phyloP scores from a whole-genome alignment of 2,888 invertebrate genomes.

The Nebria brevicollis region DNA sequence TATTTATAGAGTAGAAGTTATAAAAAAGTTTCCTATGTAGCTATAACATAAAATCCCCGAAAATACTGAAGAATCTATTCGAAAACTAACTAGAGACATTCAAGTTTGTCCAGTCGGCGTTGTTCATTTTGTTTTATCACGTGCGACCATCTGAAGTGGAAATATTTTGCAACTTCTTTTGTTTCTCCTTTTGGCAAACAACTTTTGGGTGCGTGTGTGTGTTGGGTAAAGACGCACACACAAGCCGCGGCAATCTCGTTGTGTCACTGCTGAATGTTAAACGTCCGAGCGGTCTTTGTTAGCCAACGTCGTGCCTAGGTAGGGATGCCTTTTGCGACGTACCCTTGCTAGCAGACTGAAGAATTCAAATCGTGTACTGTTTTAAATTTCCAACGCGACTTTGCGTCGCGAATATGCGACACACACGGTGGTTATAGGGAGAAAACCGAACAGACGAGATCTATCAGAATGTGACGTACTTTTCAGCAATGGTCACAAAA shows the following conservation, averaged over 20 bases:
- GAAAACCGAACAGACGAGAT: not conserved
- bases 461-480: constrained; percentile 1
- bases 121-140: constrained; percentile 57
- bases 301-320: not conserved
- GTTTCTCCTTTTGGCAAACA: constrained; percentile 40
- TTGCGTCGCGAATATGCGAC: constrained; percentile 13
- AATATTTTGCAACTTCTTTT: constrained; percentile 53
- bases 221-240: not conserved
- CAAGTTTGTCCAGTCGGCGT: constrained; percentile 11
- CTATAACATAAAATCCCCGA: not conserved
- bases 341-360: not conserved
- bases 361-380: constrained; percentile 28
- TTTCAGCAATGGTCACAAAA: not conserved
- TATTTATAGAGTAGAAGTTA: not conserved
- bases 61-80: constrained; percentile 15
- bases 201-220: constrained; percentile 11
- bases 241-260: constrained; percentile 17
- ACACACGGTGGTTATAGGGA: constrained; percentile 4
- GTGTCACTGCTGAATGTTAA: constrained; percentile 22
- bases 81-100: constrained; percentile 1
- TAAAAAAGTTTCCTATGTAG: not conserved
- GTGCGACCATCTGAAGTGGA: constrained; percentile 56
- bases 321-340: not conserved
- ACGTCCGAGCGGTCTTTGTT: constrained; percentile 23
- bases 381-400: constrained; percentile 19